Evolutionary conservation across 2,888 invertebrate genomes (phyloP).

Genomic region (Melanchra persicariae): DNA sequence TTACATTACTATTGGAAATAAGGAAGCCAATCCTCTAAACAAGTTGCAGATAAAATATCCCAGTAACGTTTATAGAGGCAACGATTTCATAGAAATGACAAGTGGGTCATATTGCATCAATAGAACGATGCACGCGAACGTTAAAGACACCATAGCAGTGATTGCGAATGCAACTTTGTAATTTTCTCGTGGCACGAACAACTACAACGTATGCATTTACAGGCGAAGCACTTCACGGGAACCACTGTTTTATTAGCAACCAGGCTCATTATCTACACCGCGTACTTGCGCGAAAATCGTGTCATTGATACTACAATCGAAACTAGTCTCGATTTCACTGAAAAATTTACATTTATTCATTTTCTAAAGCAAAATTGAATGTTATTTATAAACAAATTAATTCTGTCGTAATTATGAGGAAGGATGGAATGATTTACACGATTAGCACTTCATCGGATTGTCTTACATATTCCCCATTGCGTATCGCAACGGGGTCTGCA

Average conservation of each 20-base stretch:
- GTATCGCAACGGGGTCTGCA: slow-evolving; percentile 24
- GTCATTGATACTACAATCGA: slow-evolving; percentile 64
- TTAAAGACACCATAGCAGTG: slow-evolving; percentile 82
- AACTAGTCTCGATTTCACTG: slow-evolving; percentile 65
- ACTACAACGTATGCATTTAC: slow-evolving; percentile 67
- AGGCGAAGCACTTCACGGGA: slow-evolving; percentile 63
- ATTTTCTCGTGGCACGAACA: slow-evolving; percentile 81
- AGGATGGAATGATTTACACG: slow-evolving; percentile 70
- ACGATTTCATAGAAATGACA: slow-evolving; percentile 82
- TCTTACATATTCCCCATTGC: slow-evolving; percentile 71
- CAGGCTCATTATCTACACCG: slow-evolving; percentile 59
- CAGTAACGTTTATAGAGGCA: slow-evolving; percentile 63
- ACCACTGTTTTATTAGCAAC: slow-evolving; percentile 64
- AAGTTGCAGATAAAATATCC: slow-evolving; percentile 49
- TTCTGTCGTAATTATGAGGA: slow-evolving; percentile 66
- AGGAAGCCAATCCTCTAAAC: slow-evolving; percentile 53
- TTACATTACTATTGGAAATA: slow-evolving; percentile 43
- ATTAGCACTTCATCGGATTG: slow-evolving; percentile 68
- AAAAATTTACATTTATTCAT: slow-evolving; percentile 49
- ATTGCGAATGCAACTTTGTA: slow-evolving; percentile 81
- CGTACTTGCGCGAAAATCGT: slow-evolving; percentile 53
- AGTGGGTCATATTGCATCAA: slow-evolving; percentile 88
- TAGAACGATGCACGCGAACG: slow-evolving; percentile 84
- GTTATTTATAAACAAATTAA: slow-evolving; percentile 52
- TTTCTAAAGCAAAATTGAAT: slow-evolving; percentile 40